phyloP scores from a whole-genome alignment of 2,888 invertebrate species.

The Drosophila atripex region DNA sequence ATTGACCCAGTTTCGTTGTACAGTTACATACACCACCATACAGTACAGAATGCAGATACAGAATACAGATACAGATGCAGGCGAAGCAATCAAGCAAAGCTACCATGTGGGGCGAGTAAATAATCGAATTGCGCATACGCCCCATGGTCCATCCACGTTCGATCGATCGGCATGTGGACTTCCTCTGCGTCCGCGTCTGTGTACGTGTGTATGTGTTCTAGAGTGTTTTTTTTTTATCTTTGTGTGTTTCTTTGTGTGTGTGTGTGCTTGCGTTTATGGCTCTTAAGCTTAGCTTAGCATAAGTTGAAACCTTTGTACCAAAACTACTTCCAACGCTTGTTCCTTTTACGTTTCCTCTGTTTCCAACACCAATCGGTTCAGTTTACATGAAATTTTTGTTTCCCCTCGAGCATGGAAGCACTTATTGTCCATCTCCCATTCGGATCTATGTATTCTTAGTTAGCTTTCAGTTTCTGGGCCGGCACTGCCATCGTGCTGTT shows the following conservation, averaged over 20 bases:
- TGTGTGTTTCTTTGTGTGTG: constrained; percentile 20
- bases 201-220: constrained; percentile 20
- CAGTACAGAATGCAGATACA: constrained; percentile 17
- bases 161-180: constrained; percentile 23
- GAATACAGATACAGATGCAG: constrained; percentile 15
- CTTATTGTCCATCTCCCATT: constrained; percentile 18
- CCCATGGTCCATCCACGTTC: constrained; percentile 25
- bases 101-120: constrained; percentile 14
- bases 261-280: constrained; percentile 57
- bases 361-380: constrained; percentile 72
- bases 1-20: constrained; percentile 69
- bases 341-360: constrained; percentile 42
- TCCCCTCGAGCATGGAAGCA: constrained; percentile 50
- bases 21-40: constrained; percentile 33
- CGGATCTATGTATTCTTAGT: constrained; percentile 44
- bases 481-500: constrained; percentile 53
- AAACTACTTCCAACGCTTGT: constrained; percentile 58
- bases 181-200: constrained; percentile 21
- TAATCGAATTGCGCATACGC: constrained; percentile 35
- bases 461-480: constrained; percentile 71
- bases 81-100: constrained; percentile 56
- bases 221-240: constrained; percentile 14
- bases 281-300: constrained; percentile 56
- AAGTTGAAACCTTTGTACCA: constrained; percentile 72
- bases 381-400: constrained; percentile 43